A percentile compares a stretch with the other conserved stretches of the same genome.
These are phyloP conservation scores for Monochamus alternatus DNA, from an alignment of 2,888 invertebrate genomes.

Conservation along the genomic window DNA sequence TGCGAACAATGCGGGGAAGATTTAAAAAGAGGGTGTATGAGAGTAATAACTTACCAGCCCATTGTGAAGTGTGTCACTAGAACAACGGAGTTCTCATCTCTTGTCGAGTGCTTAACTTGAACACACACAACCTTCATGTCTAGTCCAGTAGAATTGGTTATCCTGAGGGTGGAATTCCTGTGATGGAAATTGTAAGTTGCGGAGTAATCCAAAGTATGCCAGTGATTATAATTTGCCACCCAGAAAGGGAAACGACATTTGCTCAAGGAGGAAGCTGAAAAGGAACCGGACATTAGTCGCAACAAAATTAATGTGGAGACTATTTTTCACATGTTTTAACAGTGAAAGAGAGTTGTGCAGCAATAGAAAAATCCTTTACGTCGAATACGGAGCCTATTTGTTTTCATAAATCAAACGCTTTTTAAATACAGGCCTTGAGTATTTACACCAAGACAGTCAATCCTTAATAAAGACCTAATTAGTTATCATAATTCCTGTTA, in stretches of 20 bases:
- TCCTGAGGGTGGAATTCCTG: conserved; percentile 82
- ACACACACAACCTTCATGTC: conserved; percentile 81
- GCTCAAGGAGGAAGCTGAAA: conserved; percentile 79
- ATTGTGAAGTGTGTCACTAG: conserved; percentile 82
- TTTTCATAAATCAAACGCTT: too few relatives aligned
- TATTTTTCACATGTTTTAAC: conserved; percentile 3
- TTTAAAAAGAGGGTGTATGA: background rate
- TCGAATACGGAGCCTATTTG: too few relatives aligned
- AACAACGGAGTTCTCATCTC: conserved; percentile 75
- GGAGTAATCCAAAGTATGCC: conserved; percentile 92
- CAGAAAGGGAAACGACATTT: conserved; percentile 91
- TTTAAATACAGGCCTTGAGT: too few relatives aligned
- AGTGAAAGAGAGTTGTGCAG: background rate
- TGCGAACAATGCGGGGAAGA: background rate
- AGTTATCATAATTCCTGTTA: too few relatives aligned
- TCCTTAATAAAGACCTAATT: too few relatives aligned
- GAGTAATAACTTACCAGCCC: conserved; percentile 77
- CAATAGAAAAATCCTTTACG: too few relatives aligned
- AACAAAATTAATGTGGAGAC: background rate
- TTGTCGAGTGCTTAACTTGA: conserved; percentile 75
- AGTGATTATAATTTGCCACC: conserved; percentile 88
- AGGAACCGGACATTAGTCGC: background rate
- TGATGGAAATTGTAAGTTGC: conserved; percentile 90
- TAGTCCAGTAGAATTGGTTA: conserved; percentile 77
- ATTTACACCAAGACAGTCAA: too few relatives aligned